Evolutionary conservation across 37 sponge, comb jelly and placozoan genomes (phyloP).

Genomic region (Beroe forskalii): DNA sequence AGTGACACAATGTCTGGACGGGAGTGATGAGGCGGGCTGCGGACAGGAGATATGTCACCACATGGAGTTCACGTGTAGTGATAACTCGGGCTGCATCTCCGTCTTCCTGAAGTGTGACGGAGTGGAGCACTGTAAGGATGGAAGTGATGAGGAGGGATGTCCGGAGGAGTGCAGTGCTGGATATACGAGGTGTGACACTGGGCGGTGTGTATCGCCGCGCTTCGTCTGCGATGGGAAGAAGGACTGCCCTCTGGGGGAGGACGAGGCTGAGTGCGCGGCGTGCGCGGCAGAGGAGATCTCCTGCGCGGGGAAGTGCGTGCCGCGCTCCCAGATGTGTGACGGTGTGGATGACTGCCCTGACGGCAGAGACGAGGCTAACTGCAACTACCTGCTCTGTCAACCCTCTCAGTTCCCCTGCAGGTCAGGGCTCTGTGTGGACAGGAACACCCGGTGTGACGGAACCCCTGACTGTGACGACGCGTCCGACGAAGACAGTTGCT

Average conservation of each 20-base stretch:
- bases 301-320: neutral
- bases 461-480: slow-evolving; percentile 16
- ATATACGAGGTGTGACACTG: neutral
- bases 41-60: neutral
- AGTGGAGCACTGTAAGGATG: neutral
- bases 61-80: neutral
- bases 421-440: neutral
- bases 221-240: slow-evolving; percentile 6
- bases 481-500: slow-evolving; percentile 27
- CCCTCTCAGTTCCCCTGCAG: neutral
- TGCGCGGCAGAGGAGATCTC: neutral
- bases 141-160: slow-evolving; percentile 15
- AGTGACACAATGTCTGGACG: slow-evolving; percentile 24
- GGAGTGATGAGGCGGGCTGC: slow-evolving; percentile 38
- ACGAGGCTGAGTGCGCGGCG: slow-evolving; percentile 4
- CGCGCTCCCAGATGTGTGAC: neutral
- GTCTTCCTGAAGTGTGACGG: slow-evolving; percentile 41
- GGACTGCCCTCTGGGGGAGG: slow-evolving; percentile 34
- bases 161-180: neutral
- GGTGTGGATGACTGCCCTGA: slow-evolving; percentile 6
- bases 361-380: slow-evolving; percentile 23
- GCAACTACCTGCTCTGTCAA: neutral
- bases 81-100: neutral
- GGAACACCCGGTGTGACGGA: slow-evolving; percentile 34
- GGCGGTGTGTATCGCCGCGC: slow-evolving; percentile 12